Evolutionary conservation across 1,140 invertebrate species (phyloP).

Genomic region (Linepithema humile): DNA sequence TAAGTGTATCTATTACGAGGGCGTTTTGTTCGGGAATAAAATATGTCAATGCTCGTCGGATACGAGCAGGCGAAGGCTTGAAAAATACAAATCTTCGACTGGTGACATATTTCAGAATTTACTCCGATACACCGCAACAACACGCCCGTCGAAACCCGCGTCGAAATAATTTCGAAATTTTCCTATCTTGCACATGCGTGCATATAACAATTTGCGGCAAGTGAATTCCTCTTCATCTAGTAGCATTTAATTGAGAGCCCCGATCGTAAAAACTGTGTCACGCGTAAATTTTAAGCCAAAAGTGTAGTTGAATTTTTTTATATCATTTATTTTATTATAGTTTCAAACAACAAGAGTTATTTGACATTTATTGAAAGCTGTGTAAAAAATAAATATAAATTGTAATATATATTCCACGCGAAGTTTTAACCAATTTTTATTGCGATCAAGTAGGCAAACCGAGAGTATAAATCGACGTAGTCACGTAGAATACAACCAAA

Average conservation of each 20-base stretch:
- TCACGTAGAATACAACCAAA: background rate
- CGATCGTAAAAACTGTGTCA: background rate
- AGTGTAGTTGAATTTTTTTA: background rate
- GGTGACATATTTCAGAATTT: slow-evolving; percentile 16
- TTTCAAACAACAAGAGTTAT: too few relatives aligned
- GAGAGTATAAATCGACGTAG: background rate
- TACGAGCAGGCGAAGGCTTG: background rate
- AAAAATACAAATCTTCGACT: slow-evolving; percentile 14
- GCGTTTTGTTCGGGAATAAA: slow-evolving; percentile 22
- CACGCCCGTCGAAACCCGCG: background rate
- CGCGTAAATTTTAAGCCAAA: background rate
- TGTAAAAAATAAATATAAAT: too few relatives aligned
- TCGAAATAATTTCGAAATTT: background rate
- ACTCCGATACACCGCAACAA: background rate
- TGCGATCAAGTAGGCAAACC: background rate
- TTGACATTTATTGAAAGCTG: background rate
- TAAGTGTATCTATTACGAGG: background rate
- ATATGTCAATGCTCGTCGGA: background rate
- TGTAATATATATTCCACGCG: too few relatives aligned
- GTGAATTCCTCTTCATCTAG: background rate
- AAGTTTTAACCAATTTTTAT: background rate
- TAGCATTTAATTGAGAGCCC: background rate
- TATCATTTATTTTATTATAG: background rate
- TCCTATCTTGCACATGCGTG: background rate
- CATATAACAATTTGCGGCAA: background rate